These are phyloP conservation scores for Tigriopus japonicus DNA, from an alignment of 1,140 invertebrate species.

Conservation along the genomic window DNA sequence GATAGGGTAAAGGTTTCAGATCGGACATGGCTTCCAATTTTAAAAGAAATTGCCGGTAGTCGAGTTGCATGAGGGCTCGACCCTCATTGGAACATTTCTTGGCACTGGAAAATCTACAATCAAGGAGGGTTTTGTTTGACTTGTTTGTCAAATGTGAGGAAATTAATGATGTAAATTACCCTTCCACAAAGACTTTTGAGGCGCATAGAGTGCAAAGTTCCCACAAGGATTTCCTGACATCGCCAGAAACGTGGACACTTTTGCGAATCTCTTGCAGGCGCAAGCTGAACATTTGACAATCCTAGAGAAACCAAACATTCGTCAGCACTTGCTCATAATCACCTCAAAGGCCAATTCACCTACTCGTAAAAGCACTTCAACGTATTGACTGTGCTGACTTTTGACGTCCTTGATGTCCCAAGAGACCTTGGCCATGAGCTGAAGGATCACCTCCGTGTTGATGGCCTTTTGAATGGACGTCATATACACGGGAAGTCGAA, in stretches of 20 bases:
- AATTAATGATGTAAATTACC: slow-evolving; percentile 3
- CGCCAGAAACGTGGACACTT: neutral
- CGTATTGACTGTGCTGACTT: slow-evolving; percentile 79
- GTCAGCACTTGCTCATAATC: neutral
- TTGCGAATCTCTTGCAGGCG: neutral
- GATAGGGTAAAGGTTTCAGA: slow-evolving; percentile 58
- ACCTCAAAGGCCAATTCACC: neutral
- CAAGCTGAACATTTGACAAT: slow-evolving; percentile 7
- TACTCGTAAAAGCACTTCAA: slow-evolving; percentile 32
- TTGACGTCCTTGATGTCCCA: slow-evolving; percentile 93
- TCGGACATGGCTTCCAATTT: slow-evolving; percentile 71
- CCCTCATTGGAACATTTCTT: slow-evolving; percentile 92
- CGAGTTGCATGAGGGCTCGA: slow-evolving; percentile 86
- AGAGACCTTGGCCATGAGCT: slow-evolving; percentile 62
- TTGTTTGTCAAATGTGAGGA: neutral
- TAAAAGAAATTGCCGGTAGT: slow-evolving; percentile 82
- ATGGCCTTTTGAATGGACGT: slow-evolving; percentile 30
- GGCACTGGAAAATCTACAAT: slow-evolving; percentile 56
- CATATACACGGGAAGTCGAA: slow-evolving; percentile 1
- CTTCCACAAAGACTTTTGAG: neutral
- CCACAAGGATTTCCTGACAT: neutral
- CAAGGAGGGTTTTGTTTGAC: slow-evolving; percentile 7
- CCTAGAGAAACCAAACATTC: neutral
- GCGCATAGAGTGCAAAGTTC: neutral
- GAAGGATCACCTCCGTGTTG: slow-evolving; percentile 54